phyloP scores from a whole-genome alignment of 2,888 invertebrate species.

The Oeneis ivallda region DNA sequence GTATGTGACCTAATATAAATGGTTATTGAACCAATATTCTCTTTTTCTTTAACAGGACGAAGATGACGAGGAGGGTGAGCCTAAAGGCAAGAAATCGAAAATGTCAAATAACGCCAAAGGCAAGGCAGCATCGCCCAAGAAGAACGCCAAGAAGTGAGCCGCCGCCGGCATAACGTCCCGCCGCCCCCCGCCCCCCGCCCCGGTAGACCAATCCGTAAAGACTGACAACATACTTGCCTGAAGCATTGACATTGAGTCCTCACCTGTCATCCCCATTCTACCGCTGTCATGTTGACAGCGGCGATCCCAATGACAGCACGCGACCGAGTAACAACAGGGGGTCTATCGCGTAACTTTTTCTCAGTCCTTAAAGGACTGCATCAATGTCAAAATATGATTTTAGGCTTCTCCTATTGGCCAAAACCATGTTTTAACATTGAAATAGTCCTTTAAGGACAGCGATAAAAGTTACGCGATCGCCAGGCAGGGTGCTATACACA shows the following conservation, averaged over 20 bases:
- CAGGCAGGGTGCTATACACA: no score
- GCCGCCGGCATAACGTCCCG: constrained; percentile 42
- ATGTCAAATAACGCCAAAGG: constrained; percentile 86
- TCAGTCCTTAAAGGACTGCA: no score
- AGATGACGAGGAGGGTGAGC: constrained; percentile 88
- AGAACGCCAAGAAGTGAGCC: constrained; percentile 83
- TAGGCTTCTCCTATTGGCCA: no score
- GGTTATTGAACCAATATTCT: not conserved
- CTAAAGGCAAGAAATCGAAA: constrained; percentile 90
- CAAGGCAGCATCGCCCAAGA: constrained; percentile 86
- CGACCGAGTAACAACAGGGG: no score
- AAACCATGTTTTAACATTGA: no score
- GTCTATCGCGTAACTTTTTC: no score
- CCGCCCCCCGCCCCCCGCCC: constrained; percentile 32
- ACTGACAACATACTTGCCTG: constrained; percentile 31
- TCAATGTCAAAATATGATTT: no score
- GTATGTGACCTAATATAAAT: no score
- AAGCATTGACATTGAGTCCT: not conserved
- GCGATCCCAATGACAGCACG: no score
- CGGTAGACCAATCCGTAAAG: constrained; percentile 35
- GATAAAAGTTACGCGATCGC: no score
- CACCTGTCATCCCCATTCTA: not conserved
- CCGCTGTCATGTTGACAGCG: no score
- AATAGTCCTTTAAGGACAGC: no score
- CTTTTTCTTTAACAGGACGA: constrained; percentile 75